Evolutionary conservation across 2,797 vertebrate genomes (phyloP).

Genomic region (Hemibagrus guttatus): DNA sequence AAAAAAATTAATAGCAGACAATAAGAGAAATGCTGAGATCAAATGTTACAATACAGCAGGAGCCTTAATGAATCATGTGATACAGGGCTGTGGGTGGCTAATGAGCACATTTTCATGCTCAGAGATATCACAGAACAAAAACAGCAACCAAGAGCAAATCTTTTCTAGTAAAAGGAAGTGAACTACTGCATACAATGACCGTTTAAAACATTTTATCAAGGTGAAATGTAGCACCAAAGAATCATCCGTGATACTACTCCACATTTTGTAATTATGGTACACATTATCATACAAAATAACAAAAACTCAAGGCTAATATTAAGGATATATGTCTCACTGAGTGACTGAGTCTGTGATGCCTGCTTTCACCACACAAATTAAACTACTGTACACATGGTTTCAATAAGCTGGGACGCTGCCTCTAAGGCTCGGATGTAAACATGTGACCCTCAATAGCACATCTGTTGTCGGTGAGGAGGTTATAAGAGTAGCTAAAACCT

Average conservation of each 20-base stretch:
- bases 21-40: constrained; percentile 1
- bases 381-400: constrained; percentile 12
- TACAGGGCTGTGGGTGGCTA: constrained; percentile 38
- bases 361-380: constrained; percentile 16
- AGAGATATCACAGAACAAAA: constrained; percentile 23
- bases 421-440: constrained; percentile 19
- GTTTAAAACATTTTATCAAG: not conserved
- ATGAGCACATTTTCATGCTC: constrained; percentile 15
- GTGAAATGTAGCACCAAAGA: not conserved
- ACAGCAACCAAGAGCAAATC: not conserved
- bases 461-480: constrained; percentile 30
- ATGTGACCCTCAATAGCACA: constrained; percentile 32
- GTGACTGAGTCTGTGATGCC: not conserved
- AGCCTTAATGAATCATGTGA: constrained; percentile 33
- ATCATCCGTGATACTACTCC: not conserved
- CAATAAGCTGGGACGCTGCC: constrained; percentile 30
- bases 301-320: not conserved
- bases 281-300: not conserved
- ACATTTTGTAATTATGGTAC: not conserved
- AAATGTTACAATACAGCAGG: constrained; percentile 10
- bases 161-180: not conserved
- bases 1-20: not conserved
- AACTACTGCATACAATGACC: not conserved
- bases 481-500: constrained; percentile 24
- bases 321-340: not conserved